Evolutionary conservation across 1,140 invertebrate genomes (phyloP).

Genomic region (Drosophila kikkawai): DNA sequence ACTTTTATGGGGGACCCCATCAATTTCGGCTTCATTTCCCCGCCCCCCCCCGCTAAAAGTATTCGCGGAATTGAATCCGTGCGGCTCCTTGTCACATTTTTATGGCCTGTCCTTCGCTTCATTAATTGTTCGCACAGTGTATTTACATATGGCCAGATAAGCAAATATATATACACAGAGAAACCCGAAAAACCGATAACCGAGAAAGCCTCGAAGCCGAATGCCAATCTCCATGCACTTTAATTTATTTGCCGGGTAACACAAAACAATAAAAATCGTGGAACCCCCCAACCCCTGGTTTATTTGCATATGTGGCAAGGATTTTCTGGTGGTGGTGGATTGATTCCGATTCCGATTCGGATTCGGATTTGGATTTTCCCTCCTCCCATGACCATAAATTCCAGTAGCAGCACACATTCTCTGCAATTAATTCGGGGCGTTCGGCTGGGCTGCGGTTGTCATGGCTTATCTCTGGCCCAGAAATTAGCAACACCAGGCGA

Average conservation of each 20-base stretch:
- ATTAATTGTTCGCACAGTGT: conserved; percentile 45
- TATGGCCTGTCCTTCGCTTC: conserved; percentile 2
- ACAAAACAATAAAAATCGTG: conserved; percentile 44
- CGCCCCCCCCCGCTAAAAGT: neutral
- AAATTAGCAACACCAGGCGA: conserved; percentile 43
- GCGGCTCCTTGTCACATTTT: conserved; percentile 28
- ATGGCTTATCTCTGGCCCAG: conserved; percentile 54
- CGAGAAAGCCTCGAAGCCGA: conserved; percentile 3
- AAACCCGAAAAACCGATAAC: conserved; percentile 1
- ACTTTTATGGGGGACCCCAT: conserved; percentile 29
- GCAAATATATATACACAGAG: conserved; percentile 22
- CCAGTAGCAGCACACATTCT: conserved; percentile 53
- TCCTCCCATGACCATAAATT: conserved; percentile 66
- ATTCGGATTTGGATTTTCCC: conserved; percentile 8
- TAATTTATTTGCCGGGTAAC: conserved; percentile 55
- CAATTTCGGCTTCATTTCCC: conserved; percentile 65
- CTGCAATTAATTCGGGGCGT: conserved; percentile 70
- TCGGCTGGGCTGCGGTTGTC: conserved; percentile 40
- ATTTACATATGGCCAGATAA: conserved; percentile 47
- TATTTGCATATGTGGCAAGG: conserved; percentile 51
- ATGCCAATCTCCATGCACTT: conserved; percentile 53
- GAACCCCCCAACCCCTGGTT: conserved; percentile 17
- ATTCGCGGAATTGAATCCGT: conserved; percentile 16
- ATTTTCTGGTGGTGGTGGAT: conserved; percentile 22
- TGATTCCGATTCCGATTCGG: conserved; percentile 16